Evolutionary conservation across 2,797 vertebrate species (phyloP).

Genomic region (Gambusia yucatana): DNA sequence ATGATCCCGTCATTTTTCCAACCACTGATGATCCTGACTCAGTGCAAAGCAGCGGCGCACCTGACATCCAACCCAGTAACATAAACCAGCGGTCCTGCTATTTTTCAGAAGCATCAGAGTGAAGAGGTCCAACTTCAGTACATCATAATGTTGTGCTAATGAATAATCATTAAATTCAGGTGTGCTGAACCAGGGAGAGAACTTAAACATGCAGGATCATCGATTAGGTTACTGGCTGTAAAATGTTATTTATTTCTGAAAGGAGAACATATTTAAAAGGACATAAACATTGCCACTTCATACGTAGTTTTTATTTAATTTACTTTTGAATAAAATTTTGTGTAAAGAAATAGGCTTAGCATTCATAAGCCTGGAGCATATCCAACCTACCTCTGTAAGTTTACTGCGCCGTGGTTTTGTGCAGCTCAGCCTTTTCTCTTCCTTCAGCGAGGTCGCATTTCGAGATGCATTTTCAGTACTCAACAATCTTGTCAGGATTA

Average conservation of each 20-base stretch:
- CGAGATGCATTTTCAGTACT: conserved; percentile 37
- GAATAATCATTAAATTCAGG: too few relatives aligned
- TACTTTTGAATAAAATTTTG: not conserved
- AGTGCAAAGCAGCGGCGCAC: too few relatives aligned
- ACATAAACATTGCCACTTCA: not conserved
- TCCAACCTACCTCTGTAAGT: conserved; percentile 11
- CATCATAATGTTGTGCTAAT: too few relatives aligned
- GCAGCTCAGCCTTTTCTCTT: conserved; percentile 2
- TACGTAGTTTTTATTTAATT: not conserved
- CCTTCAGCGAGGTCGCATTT: conserved; percentile 40
- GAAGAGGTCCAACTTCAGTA: too few relatives aligned
- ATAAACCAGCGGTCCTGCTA: too few relatives aligned
- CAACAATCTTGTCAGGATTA: conserved; percentile 66
- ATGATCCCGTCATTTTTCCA: too few relatives aligned
- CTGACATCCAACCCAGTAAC: too few relatives aligned
- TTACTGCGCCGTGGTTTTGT: conserved; percentile 13
- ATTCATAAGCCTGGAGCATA: not conserved
- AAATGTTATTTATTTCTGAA: not conserved
- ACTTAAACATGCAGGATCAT: too few relatives aligned
- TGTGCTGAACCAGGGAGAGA: too few relatives aligned
- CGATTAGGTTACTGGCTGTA: too few relatives aligned
- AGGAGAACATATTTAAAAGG: not conserved
- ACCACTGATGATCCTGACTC: too few relatives aligned
- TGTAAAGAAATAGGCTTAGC: not conserved
- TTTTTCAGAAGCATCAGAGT: too few relatives aligned